phyloP scores from a whole-genome alignment of 30 jellyfish, hydroid and myxozoan species.

The Aurelia coerulea region DNA sequence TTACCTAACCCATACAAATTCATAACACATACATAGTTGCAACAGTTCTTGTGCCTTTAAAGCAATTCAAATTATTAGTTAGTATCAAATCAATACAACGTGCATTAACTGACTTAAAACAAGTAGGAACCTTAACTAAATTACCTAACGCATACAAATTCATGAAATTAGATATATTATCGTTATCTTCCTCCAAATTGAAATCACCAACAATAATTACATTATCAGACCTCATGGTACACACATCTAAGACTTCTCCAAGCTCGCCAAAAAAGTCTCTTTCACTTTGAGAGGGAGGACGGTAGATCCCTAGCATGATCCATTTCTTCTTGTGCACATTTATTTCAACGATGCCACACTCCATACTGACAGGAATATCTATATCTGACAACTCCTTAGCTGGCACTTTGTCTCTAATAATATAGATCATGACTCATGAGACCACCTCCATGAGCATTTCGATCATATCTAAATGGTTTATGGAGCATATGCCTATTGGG shows the following conservation, averaged over 20 bases:
- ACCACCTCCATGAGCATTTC: constrained; percentile 38
- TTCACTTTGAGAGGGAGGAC: constrained; percentile 38
- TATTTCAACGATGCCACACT: constrained; percentile 31
- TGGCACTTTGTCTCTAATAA: no score
- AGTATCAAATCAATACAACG: no score
- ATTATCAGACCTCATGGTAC: constrained; percentile 37
- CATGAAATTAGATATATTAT: no score
- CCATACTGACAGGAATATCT: constrained; percentile 32
- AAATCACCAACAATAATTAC: constrained; percentile 37
- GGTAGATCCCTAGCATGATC: constrained; percentile 45
- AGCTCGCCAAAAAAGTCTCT: constrained; percentile 11
- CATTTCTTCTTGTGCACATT: constrained; percentile 44
- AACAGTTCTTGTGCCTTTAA: no score
- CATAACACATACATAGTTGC: no score
- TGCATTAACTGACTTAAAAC: no score
- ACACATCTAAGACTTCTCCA: constrained; percentile 21
- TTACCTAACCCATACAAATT: constrained; percentile 41
- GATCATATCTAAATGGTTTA: constrained; percentile 6
- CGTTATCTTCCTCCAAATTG: no score
- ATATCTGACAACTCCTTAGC: no score
- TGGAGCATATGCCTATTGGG: neutral
- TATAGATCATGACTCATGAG: constrained; percentile 13
- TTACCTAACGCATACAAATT: no score
- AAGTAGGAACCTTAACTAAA: no score
- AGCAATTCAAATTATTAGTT: no score